These are phyloP conservation scores for Platyscapa corneri DNA, from an alignment of 1,140 invertebrate genomes.

Conservation along the genomic window DNA sequence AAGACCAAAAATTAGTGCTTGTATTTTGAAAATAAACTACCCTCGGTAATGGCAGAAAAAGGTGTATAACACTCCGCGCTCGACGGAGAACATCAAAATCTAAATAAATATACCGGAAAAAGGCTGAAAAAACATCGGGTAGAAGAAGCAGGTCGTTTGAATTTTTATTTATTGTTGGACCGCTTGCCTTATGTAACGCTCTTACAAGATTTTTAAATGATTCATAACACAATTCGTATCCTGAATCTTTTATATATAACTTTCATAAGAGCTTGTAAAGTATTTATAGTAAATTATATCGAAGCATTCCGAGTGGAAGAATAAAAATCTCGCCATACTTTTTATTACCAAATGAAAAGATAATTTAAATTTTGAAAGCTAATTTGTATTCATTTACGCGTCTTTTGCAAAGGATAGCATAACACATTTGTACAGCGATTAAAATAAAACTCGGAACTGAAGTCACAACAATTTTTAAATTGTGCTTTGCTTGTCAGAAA, in stretches of 20 bases:
- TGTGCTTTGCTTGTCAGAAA: background rate
- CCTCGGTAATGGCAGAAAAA: background rate
- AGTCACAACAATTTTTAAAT: background rate
- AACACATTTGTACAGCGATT: background rate
- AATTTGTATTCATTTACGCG: conserved; percentile 26
- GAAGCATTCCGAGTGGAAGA: background rate
- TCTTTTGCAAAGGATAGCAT: background rate
- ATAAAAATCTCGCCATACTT: conserved; percentile 21
- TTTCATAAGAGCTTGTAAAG: conserved; percentile 26
- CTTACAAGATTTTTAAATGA: conserved; percentile 37
- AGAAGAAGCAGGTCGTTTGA: conserved; percentile 19
- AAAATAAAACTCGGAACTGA: background rate
- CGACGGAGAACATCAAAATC: background rate
- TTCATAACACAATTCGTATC: conserved; percentile 23
- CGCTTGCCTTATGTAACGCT: conserved; percentile 23
- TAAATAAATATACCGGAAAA: conserved; percentile 1
- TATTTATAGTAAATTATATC: conserved; percentile 23
- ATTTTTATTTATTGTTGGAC: conserved; percentile 29
- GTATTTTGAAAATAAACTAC: background rate
- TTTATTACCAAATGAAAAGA: conserved; percentile 23
- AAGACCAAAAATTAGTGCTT: no score
- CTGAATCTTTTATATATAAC: conserved; percentile 10
- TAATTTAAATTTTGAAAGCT: conserved; percentile 18
- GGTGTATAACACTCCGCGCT: background rate
- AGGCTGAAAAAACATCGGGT: background rate